These are phyloP conservation scores for Natrix natrix DNA, from an alignment of 2,797 vertebrate species.

Conservation along the genomic window DNA sequence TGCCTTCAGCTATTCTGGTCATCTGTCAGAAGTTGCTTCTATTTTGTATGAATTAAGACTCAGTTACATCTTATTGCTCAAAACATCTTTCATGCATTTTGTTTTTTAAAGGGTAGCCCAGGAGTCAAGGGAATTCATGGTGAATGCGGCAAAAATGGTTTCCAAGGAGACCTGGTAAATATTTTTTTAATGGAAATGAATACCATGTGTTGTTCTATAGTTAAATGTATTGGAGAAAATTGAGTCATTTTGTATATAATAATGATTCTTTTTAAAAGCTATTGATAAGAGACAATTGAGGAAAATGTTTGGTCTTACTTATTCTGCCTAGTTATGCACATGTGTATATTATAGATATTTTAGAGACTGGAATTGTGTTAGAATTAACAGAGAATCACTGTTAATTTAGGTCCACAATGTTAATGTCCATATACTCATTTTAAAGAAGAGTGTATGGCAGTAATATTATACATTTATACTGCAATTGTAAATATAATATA, in stretches of 20 bases:
- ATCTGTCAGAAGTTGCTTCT: too few relatives aligned
- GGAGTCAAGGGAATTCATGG: constrained; percentile 57
- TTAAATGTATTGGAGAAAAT: neutral
- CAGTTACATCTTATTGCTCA: neutral
- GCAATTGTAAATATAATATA: neutral
- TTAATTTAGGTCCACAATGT: neutral
- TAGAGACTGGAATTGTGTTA: too few relatives aligned
- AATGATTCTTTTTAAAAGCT: neutral
- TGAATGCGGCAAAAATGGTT: constrained; percentile 55
- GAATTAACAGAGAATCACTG: neutral
- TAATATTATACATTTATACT: neutral
- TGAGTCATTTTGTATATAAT: neutral
- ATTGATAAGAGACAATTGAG: neutral
- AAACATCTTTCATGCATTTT: constrained; percentile 21
- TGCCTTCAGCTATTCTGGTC: too few relatives aligned
- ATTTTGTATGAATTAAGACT: neutral
- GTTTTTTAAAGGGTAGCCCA: constrained; percentile 60
- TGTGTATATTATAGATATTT: neutral
- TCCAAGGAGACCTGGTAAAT: constrained; percentile 62
- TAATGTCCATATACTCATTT: neutral
- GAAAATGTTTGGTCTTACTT: neutral
- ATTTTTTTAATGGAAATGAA: neutral
- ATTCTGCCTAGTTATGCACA: neutral
- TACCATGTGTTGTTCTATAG: neutral
- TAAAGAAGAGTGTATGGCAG: neutral